phyloP scores from a whole-genome alignment of 92 coral and sea anemone species.

The Montipora capitata region DNA sequence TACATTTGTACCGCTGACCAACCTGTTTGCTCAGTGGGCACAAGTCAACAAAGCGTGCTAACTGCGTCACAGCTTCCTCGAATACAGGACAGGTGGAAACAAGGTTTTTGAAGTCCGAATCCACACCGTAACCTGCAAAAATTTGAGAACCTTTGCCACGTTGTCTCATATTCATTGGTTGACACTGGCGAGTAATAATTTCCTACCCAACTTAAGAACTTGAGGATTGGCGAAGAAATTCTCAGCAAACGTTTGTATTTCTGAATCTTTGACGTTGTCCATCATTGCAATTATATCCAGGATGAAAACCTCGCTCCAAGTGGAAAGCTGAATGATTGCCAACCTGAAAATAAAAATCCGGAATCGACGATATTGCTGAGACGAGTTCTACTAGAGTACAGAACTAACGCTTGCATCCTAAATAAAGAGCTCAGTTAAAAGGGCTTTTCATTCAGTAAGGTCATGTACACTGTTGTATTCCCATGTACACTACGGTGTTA shows the following conservation, averaged over 20 bases:
- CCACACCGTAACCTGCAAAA: slow-evolving; percentile 91
- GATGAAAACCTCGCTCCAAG: slow-evolving; percentile 83
- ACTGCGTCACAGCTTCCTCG: slow-evolving; percentile 77
- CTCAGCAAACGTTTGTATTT: slow-evolving; percentile 78
- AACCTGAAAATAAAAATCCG: slow-evolving; percentile 54
- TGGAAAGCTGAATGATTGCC: slow-evolving; percentile 94
- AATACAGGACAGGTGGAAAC: slow-evolving; percentile 86
- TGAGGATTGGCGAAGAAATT: slow-evolving; percentile 87
- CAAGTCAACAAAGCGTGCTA: slow-evolving; percentile 93
- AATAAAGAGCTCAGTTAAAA: no score
- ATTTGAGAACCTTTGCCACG: no score
- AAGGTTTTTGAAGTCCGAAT: slow-evolving; percentile 92
- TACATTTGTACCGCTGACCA: slow-evolving; percentile 13
- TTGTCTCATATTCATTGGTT: no score
- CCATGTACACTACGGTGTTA: no score
- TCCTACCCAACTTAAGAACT: slow-evolving; percentile 87
- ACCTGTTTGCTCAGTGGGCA: slow-evolving; percentile 96
- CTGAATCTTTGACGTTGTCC: slow-evolving; percentile 69
- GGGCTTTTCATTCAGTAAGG: no score
- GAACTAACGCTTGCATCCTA: no score
- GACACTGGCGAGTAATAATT: not conserved
- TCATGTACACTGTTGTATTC: no score
- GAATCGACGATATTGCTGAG: no score
- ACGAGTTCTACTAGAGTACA: no score
- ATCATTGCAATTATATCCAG: slow-evolving; percentile 90